A percentile compares a stretch with the other conserved stretches of the same genome.
phyloP scores from a whole-genome alignment of 30 jellyfish, hydroid and myxozoan species.

The Aurelia aurita region DNA sequence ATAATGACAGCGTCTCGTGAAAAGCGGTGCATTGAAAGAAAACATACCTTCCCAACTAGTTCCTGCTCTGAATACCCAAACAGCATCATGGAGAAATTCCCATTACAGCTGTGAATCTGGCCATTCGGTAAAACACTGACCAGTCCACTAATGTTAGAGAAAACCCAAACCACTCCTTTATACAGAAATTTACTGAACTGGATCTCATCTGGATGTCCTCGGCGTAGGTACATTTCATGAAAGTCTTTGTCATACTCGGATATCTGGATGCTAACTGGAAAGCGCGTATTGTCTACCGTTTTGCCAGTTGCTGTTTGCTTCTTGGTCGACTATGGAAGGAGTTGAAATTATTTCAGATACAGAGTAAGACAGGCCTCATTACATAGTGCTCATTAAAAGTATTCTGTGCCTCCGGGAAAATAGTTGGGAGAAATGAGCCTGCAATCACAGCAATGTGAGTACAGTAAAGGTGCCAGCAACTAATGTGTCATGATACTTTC shows the following conservation, averaged over 20 bases:
- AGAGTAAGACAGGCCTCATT: too few relatives aligned
- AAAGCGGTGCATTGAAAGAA: neutral
- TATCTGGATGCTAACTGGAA: slow-evolving; percentile 83
- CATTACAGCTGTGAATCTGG: slow-evolving; percentile 81
- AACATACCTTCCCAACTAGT: slow-evolving; percentile 78
- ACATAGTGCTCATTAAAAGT: too few relatives aligned
- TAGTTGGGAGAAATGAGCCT: too few relatives aligned
- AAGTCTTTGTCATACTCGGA: slow-evolving; percentile 84
- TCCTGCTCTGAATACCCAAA: slow-evolving; percentile 81
- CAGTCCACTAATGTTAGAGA: slow-evolving; percentile 91
- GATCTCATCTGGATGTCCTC: slow-evolving; percentile 55
- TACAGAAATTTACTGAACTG: slow-evolving; percentile 82
- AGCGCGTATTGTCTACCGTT: slow-evolving; percentile 82
- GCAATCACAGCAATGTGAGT: too few relatives aligned
- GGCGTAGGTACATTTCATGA: slow-evolving; percentile 80
- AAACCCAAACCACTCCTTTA: slow-evolving; percentile 91
- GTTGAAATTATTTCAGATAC: too few relatives aligned
- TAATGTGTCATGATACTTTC: too few relatives aligned
- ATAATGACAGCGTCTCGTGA: too few relatives aligned
- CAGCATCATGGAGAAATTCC: slow-evolving; percentile 74
- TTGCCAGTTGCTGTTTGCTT: slow-evolving; percentile 92
- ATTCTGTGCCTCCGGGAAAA: too few relatives aligned
- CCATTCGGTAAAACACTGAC: slow-evolving; percentile 80
- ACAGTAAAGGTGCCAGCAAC: too few relatives aligned
- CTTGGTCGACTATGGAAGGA: slow-evolving; percentile 46